Evolutionary conservation across 2,888 invertebrate genomes (phyloP), one percentile per base, ranked within the genome.

Genomic region (Actias luna): DNA sequence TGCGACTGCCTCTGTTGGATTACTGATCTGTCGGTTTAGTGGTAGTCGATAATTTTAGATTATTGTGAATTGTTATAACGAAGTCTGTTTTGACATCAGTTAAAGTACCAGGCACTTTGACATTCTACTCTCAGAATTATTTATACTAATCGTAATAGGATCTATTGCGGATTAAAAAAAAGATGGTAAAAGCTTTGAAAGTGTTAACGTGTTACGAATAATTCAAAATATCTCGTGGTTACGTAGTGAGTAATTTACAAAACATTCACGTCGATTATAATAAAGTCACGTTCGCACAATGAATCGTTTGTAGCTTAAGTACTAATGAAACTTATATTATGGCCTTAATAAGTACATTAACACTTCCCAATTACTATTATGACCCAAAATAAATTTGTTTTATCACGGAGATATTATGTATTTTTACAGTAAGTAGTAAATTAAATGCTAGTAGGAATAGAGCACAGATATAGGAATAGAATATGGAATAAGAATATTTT

Each of bases 261-360:
- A 84, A 85, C 81, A 85, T 83, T 85, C 89, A 89, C 88, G 89
- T 89, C 81, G 74, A 80, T 80, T 82, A 77, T 89, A 88, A 89
- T 87, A 87, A 88, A 83, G 80, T 84, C 89, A 89, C 89, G 89
- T 91, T 74, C 83, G 84, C 81, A 87, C 84, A 87, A 42, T 85
- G 87, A 87, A 89, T 89, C 87, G 85, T 84, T 87, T 77, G 85
- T 80, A 85, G 88, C 85, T 87, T 81, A 80, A 76, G 79, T 82
- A 77, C 83, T 91, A 89, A 89, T 90, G 87, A 88, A 87, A 88
- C 82, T 90, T 87, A 89, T 90, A 88, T 85, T 85, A 88, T 85
- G 86, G 84, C 73, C 84, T 83, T 89, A 88, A 88, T 84, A 85
- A 67, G 74, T 74, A 83, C 83, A 90, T 90, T 91, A 89, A 83